Percentiles rank a stretch among this genome's conserved stretches.
Evolutionary conservation across 2,888 invertebrate species (phyloP).

Genomic region (Agriotes lineatus): DNA sequence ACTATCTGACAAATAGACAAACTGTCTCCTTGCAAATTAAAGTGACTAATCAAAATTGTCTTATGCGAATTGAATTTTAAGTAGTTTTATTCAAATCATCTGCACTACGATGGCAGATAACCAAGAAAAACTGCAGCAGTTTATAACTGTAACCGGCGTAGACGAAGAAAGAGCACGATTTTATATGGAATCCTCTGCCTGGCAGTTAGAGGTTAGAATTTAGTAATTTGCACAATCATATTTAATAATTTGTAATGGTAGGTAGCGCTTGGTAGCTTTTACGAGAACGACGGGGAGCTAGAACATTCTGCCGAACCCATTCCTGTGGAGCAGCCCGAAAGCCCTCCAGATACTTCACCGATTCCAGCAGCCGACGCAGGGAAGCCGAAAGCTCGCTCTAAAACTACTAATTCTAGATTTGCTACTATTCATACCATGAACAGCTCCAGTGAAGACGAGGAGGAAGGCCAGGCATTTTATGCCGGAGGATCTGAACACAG

Average conservation of each 20-base stretch:
- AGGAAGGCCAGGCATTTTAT: conserved; percentile 92
- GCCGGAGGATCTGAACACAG: conserved; percentile 95
- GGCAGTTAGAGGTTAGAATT: conserved; percentile 87
- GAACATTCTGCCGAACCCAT: conserved; percentile 61
- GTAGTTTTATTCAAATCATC: background rate
- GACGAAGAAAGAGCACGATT: conserved; percentile 86
- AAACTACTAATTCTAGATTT: conserved; percentile 67
- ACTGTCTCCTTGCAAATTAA: too few species aligned
- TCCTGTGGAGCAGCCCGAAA: conserved; percentile 46
- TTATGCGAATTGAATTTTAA: too few species aligned
- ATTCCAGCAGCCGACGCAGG: conserved; percentile 49
- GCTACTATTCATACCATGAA: conserved; percentile 72
- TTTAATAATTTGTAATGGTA: conserved; percentile 56
- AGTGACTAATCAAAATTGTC: too few species aligned
- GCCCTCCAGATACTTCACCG: conserved; percentile 51
- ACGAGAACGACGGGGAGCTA: conserved; percentile 77
- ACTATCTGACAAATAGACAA: too few species aligned
- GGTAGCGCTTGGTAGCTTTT: conserved; percentile 87
- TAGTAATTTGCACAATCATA: background rate
- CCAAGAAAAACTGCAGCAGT: conserved; percentile 81
- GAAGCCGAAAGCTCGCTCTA: conserved; percentile 55
- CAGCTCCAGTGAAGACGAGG: conserved; percentile 74
- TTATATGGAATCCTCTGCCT: conserved; percentile 89
- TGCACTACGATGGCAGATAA: conserved; percentile 55
- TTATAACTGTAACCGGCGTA: conserved; percentile 88